These are phyloP conservation scores for Busseola fusca DNA, from an alignment of 2,888 invertebrate genomes.

Conservation along the genomic window DNA sequence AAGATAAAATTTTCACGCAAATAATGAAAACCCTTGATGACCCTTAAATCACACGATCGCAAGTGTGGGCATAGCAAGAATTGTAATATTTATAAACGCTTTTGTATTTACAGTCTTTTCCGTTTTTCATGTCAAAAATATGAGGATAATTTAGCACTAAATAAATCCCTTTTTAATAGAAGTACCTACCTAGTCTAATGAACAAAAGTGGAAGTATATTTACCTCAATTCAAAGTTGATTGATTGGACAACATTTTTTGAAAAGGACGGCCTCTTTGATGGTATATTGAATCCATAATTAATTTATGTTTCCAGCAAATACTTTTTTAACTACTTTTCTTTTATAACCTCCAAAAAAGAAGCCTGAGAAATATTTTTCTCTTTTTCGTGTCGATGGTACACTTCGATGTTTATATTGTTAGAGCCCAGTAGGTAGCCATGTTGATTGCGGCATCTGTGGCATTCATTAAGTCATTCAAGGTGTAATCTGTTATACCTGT, in stretches of 20 bases:
- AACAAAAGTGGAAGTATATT: background rate
- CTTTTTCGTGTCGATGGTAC: background rate
- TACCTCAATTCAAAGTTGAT: background rate
- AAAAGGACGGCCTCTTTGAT: background rate
- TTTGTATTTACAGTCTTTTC: background rate
- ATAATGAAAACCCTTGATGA: no score
- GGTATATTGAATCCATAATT: background rate
- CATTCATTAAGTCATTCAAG: no score
- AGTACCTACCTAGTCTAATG: background rate
- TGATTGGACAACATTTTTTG: background rate
- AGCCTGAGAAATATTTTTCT: background rate
- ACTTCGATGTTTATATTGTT: background rate
- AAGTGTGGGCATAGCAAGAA: no score
- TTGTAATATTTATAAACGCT: background rate
- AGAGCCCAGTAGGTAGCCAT: background rate
- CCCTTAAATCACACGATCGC: no score
- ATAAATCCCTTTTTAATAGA: background rate
- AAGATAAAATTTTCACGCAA: no score
- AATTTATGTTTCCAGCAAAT: background rate
- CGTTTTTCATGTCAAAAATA: background rate
- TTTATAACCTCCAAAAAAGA: background rate
- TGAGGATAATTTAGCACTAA: no score
- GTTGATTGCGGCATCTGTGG: no score
- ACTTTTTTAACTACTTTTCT: background rate
- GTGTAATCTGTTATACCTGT: no score